Conservation (phyloP, 2,888 invertebrate species). For the Diabrotica balteata region DNA sequence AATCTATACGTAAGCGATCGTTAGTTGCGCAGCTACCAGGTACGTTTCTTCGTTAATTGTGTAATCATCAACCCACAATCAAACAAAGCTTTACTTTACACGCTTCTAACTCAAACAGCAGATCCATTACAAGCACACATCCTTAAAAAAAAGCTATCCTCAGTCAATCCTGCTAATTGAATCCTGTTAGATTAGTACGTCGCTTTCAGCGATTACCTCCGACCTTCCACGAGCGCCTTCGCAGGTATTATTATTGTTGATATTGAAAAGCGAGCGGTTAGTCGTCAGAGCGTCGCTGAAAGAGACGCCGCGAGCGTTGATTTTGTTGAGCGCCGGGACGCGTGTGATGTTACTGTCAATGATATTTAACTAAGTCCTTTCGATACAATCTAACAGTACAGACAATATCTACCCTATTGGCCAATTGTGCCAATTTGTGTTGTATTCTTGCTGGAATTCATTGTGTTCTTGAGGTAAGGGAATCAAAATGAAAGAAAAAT, state of each 20-base stretch:
- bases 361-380: too few species aligned
- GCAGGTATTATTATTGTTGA: slow-evolving; percentile 36
- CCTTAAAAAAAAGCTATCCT: slow-evolving; percentile 25
- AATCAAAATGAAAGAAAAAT: too few species aligned
- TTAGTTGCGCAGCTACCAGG: too few species aligned
- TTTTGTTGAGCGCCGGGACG: slow-evolving; percentile 33
- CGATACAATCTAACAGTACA: too few species aligned
- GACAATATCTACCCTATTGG: too few species aligned
- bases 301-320: slow-evolving; percentile 30
- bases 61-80: too few species aligned
- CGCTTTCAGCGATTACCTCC: slow-evolving; percentile 22
- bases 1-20: too few species aligned
- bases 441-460: too few species aligned
- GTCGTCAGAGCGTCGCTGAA: slow-evolving; percentile 32
- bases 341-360: background rate
- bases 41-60: too few species aligned
- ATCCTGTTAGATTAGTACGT: slow-evolving; percentile 33
- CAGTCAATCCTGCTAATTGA: slow-evolving; percentile 35
- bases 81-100: slow-evolving; percentile 8
- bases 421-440: too few species aligned
- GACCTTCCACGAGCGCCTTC: slow-evolving; percentile 25
- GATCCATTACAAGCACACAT: slow-evolving; percentile 29
- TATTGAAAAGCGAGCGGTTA: slow-evolving; percentile 28
- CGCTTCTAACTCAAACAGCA: slow-evolving; percentile 28
- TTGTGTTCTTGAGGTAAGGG: too few species aligned